Conservation (phyloP, 2,888 invertebrate genomes). For the Palloptera scutellata region DNA sequence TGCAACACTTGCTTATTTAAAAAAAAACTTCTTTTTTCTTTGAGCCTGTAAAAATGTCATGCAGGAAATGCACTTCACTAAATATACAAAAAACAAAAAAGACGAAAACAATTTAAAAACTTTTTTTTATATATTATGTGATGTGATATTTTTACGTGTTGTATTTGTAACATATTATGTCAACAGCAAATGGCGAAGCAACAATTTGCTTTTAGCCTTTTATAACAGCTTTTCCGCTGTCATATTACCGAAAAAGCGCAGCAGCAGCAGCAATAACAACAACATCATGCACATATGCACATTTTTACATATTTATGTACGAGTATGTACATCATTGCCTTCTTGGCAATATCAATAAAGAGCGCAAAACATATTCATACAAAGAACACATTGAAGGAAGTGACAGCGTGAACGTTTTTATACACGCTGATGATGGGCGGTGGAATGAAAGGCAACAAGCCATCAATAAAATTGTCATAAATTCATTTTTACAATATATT, state of each 20-base stretch:
- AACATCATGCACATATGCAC: constrained; percentile 19
- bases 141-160: constrained; percentile 26
- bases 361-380: constrained; percentile 31
- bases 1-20: too few species aligned
- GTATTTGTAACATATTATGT: constrained; percentile 30
- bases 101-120: constrained; percentile 6
- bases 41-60: background rate
- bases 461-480: constrained; percentile 57
- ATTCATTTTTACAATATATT: constrained; percentile 45
- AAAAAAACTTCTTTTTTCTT: too few species aligned
- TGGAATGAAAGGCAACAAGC: constrained; percentile 21
- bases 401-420: constrained; percentile 26
- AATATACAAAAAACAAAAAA: constrained; percentile 23
- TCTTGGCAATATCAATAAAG: constrained; percentile 39
- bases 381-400: constrained; percentile 26
- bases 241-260: constrained; percentile 19
- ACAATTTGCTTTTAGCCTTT: constrained; percentile 49
- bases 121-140: constrained; percentile 21
- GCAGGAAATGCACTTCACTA: constrained; percentile 26
- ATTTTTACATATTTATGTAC: background rate
- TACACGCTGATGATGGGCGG: constrained; percentile 1
- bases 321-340: background rate
- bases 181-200: constrained; percentile 33
- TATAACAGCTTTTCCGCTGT: constrained; percentile 40
- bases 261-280: constrained; percentile 6